Conservation (phyloP, 2,113 vertebrate species). For the Pica pica region DNA sequence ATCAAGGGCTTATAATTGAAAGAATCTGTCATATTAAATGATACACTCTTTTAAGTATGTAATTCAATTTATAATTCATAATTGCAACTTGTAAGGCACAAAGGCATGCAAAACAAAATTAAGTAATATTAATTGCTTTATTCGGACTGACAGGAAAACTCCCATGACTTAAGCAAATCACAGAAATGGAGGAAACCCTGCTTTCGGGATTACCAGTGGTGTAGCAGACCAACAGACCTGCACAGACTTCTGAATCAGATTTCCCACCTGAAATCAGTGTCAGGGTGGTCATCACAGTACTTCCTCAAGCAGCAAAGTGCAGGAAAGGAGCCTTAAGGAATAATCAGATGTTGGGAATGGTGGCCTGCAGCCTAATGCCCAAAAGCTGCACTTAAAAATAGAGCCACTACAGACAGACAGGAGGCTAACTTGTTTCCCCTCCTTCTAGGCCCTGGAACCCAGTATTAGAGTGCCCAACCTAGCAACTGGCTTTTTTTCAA, state of each 20-base stretch:
- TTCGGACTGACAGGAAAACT: not conserved
- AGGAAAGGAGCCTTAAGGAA: not conserved
- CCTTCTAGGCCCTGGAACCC: not conserved
- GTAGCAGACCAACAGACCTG: not conserved
- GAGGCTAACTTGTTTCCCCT: not conserved
- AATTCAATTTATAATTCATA: not conserved
- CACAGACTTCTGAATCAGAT: not conserved
- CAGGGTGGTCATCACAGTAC: rapidly evolving
- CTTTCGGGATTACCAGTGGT: rapidly evolving
- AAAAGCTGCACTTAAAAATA: not conserved
- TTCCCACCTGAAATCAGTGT: not conserved
- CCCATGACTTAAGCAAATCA: not conserved
- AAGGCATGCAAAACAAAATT: not conserved
- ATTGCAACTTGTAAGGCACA: not conserved
- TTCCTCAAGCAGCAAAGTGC: not conserved
- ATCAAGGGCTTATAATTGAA: not conserved
- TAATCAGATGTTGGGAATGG: not conserved
- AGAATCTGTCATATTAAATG: not conserved
- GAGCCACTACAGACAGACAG: not conserved
- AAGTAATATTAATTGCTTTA: not conserved
- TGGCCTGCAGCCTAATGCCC: not conserved
- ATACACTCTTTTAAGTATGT: not conserved
- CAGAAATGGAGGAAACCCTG: not conserved
- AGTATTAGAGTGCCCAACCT: not conserved
- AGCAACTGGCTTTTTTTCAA: not conserved